Conservation (phyloP, 2,113 vertebrate species). For the Steatornis caripensis region DNA sequence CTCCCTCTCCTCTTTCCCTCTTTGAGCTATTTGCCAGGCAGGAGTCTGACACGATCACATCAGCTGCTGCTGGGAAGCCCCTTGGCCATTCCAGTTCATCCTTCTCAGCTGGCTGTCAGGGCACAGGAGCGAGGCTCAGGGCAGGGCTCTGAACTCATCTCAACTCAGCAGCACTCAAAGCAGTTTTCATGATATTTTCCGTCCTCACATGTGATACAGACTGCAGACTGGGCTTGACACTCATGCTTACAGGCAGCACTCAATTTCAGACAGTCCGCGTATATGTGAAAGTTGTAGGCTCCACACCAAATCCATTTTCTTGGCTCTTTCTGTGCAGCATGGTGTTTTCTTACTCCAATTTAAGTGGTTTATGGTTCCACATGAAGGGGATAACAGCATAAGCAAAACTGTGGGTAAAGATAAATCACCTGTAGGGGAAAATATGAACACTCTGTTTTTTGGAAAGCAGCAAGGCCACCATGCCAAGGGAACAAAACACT, state of each 20-base stretch:
- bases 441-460: not conserved
- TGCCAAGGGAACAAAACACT: not conserved
- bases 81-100: not conserved
- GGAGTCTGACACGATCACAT: not conserved
- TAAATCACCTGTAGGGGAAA: conserved; percentile 16
- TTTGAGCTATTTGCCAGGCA: not conserved
- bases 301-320: not conserved
- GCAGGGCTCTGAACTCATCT: not conserved
- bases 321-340: not conserved
- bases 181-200: not conserved
- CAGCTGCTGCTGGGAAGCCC: conserved; percentile 40
- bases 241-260: not conserved
- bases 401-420: conserved; percentile 27
- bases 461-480: not conserved
- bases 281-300: not conserved
- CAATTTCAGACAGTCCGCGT: not conserved
- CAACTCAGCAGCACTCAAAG: not conserved
- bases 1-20: not conserved
- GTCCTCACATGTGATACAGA: not conserved
- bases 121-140: not conserved
- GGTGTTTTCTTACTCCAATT: not conserved
- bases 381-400: conserved; percentile 34
- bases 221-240: not conserved
- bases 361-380: not conserved
- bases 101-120: not conserved